phyloP scores from a whole-genome alignment of 2,113 vertebrate genomes.

The Mirza zaza region DNA sequence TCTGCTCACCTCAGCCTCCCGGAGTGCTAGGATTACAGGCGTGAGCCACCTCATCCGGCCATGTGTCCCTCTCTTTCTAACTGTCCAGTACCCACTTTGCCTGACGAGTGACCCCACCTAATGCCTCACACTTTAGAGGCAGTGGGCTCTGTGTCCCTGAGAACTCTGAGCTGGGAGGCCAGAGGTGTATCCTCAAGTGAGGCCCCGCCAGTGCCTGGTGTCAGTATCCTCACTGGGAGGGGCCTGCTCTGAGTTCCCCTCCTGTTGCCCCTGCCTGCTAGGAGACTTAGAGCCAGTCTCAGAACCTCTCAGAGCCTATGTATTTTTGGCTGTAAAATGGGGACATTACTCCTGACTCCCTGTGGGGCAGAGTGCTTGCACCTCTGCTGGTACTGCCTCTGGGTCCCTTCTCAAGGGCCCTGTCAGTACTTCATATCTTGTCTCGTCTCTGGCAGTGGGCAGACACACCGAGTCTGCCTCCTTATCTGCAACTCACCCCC shows the following conservation, averaged over 20 bases:
- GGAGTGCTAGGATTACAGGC: no score
- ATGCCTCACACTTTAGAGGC: rapidly evolving
- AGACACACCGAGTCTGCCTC: constrained; percentile 94
- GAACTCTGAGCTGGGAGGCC: not conserved
- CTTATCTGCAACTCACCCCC: constrained; percentile 95
- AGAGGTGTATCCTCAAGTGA: no score
- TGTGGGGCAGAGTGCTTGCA: rapidly evolving
- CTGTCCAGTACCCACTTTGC: rapidly evolving
- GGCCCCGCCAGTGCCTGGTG: no score
- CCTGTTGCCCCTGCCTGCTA: not conserved
- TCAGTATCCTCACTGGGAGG: not conserved
- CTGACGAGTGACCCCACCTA: not conserved
- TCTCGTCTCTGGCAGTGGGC: constrained; percentile 84
- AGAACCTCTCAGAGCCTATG: not conserved
- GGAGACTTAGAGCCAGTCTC: not conserved
- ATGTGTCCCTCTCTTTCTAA: rapidly evolving
- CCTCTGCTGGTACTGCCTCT: not conserved
- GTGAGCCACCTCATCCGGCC: no score
- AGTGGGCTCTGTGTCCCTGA: no score
- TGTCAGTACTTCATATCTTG: not conserved
- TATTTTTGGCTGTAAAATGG: not conserved
- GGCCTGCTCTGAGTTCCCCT: not conserved
- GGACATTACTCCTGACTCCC: no score
- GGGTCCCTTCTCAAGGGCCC: not conserved
- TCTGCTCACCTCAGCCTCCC: no score